These are phyloP conservation scores for Corythucha ciliata DNA, from an alignment of 2,888 invertebrate genomes.

Conservation along the genomic window DNA sequence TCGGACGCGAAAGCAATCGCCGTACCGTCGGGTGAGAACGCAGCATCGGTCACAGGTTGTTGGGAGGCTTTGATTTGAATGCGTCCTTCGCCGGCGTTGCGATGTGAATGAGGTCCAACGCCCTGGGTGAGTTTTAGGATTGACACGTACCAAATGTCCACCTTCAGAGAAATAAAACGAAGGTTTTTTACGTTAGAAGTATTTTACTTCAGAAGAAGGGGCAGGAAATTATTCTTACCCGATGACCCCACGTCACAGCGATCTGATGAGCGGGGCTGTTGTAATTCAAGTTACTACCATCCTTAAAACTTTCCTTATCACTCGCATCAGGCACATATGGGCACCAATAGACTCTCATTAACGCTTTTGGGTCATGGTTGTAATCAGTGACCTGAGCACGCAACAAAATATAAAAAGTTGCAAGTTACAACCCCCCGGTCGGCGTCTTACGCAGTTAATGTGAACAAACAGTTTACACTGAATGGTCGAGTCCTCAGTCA, in stretches of 20 bases:
- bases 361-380: constrained; percentile 42
- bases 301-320: constrained; percentile 40
- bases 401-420: neutral
- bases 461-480: constrained; percentile 39
- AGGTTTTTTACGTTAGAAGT: neutral
- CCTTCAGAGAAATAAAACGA: constrained; percentile 39
- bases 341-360: constrained; percentile 90
- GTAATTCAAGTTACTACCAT: constrained; percentile 43
- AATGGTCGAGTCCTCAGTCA: constrained; percentile 54
- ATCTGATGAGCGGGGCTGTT: no score
- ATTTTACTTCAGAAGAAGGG: neutral
- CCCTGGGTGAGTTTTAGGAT: constrained; percentile 44
- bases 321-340: constrained; percentile 71
- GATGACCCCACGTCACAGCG: no score
- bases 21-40: constrained; percentile 89
- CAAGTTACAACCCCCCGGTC: no score
- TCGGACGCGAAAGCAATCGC: constrained; percentile 82
- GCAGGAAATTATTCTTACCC: no score
- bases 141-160: constrained; percentile 49
- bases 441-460: constrained; percentile 28
- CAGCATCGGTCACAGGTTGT: constrained; percentile 51
- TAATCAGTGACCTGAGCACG: neutral
- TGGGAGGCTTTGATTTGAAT: constrained; percentile 42
- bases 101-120: constrained; percentile 41
- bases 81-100: constrained; percentile 44